Evolutionary conservation across 2,888 invertebrate genomes (phyloP), one percentile per base, ranked within the genome.

Genomic region (Eucriotettix oculatus): DNA sequence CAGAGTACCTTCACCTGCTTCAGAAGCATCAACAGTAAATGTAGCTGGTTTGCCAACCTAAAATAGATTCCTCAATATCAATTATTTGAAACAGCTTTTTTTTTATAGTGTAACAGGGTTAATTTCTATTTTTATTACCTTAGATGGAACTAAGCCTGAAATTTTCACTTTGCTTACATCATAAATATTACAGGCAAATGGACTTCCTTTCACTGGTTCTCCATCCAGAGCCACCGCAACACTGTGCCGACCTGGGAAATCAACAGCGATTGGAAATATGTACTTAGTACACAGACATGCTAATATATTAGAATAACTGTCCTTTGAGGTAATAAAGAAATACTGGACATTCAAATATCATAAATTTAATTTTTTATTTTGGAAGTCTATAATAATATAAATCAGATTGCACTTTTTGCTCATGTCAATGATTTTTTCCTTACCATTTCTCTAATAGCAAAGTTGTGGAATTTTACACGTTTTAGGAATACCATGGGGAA

Each of bases 151-250:
- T 58, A 76, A 68, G 44, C 76, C 76, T 16, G 74, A 73, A 52
- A 80, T 74, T 66, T 73, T 72, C 40, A 80, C 77, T 66, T 74
- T 74, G 17, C 72, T 83, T 0, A 95, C 93, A 71, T 96, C 94
- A 68, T 94, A 96, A 48, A 94, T 91, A 71, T 95, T 93, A 73
- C 95, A 95, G 17, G 87, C 88, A 73, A 93, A 94, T 0, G 96
- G 96, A 17, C 93, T 93, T 1, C 94, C 94, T 62, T 86, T 86
- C 5, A 95, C 87, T 58, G 89, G 87, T 65, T 91, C 85, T 43
- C 87, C 89, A 60, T 89, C 90, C 57, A 90, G 83, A 40, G 88
- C 80, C 41, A 94, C 84, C 63, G 88, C 84, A 52, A 94, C 83
- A 63, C 86, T 84, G 72, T 94, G 93, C 0, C 94, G 80, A 0